Conservation (phyloP, 1,140 invertebrate species). For the Aphis gossypii region DNA sequence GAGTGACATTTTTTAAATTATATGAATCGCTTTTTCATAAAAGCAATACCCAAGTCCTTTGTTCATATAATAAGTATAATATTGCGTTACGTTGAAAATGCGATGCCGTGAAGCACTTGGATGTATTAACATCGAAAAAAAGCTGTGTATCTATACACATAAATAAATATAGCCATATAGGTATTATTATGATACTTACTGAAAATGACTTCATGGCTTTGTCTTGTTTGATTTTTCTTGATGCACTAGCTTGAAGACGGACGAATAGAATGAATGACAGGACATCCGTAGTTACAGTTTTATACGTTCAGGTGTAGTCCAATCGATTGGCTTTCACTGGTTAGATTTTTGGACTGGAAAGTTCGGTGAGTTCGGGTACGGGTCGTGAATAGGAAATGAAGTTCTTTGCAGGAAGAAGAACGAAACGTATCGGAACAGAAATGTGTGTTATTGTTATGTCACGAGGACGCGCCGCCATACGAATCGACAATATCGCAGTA, state of each 20-base stretch:
- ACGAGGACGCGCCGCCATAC: background rate
- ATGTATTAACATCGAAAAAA: background rate
- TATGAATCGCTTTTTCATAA: too few species aligned
- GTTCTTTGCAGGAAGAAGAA: constrained; percentile 5
- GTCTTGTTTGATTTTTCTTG: background rate
- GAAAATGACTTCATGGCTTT: constrained; percentile 31
- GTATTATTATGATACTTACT: background rate
- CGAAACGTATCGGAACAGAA: constrained; percentile 27
- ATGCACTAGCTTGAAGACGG: background rate
- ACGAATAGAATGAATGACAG: constrained; percentile 11
- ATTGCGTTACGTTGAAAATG: background rate
- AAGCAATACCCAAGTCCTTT: background rate
- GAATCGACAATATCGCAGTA: background rate
- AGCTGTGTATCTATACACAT: too few species aligned
- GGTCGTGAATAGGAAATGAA: constrained; percentile 49
- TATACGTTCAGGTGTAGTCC: constrained; percentile 28
- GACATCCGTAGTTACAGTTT: constrained; percentile 15
- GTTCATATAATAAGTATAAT: background rate
- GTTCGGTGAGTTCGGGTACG: background rate
- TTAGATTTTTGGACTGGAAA: constrained; percentile 51
- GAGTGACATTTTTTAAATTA: background rate
- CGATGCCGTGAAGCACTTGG: background rate
- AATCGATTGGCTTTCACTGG: constrained; percentile 51
- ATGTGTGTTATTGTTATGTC: constrained; percentile 12
- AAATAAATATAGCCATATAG: too few species aligned